These are phyloP conservation scores for Sitobion miscanthi DNA, from an alignment of 1,140 invertebrate genomes.

Conservation along the genomic window DNA sequence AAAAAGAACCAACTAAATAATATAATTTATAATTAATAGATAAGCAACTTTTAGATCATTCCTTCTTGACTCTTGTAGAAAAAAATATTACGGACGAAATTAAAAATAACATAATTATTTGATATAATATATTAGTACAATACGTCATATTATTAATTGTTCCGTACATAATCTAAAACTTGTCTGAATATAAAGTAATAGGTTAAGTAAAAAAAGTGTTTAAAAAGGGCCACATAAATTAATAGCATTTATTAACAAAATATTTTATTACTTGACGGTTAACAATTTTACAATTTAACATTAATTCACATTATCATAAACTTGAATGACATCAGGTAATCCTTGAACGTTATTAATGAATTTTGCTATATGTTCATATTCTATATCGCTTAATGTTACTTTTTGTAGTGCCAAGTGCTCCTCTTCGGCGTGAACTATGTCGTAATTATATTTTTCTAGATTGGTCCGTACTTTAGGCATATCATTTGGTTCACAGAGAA, in stretches of 20 bases:
- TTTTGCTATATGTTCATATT: constrained; percentile 22
- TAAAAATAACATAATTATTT: too few relatives aligned
- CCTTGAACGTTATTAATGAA: constrained; percentile 33
- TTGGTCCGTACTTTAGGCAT: constrained; percentile 7
- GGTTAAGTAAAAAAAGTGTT: not conserved
- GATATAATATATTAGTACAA: too few relatives aligned
- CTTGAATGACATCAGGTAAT: constrained; percentile 34
- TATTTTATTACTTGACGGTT: not conserved
- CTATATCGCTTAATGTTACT: constrained; percentile 13
- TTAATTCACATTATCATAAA: constrained; percentile 40
- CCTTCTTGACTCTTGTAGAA: not conserved
- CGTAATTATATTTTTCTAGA: constrained; percentile 36
- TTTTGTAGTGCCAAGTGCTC: constrained; percentile 29
- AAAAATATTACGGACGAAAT: not conserved
- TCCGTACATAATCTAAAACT: not conserved
- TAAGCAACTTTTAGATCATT: not conserved
- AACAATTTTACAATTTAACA: not conserved
- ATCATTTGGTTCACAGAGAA: constrained; percentile 41
- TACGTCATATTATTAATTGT: not conserved
- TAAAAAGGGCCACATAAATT: not conserved
- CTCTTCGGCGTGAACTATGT: constrained; percentile 26
- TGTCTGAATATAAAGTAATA: not conserved
- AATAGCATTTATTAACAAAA: constrained; percentile 3
- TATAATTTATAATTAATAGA: not conserved
- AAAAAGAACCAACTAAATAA: not conserved